phyloP scores from a whole-genome alignment of 37 sponge, comb jelly and placozoan genomes.

The Hexactinellida sp. region DNA sequence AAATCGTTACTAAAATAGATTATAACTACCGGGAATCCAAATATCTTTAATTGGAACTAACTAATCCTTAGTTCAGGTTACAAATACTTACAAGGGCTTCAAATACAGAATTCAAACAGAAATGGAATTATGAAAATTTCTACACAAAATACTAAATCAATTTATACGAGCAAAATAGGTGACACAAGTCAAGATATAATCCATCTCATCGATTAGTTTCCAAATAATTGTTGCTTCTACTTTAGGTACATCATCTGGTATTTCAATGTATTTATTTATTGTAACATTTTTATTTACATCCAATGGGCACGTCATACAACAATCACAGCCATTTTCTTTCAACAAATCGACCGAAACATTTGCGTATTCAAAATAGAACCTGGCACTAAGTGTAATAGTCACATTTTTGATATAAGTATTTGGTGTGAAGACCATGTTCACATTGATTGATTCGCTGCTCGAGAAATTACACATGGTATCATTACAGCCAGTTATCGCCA shows the following conservation, averaged over 20 bases:
- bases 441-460: not conserved
- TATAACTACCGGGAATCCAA: too few species aligned
- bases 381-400: not conserved
- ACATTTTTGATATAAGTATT: not conserved
- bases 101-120: too few species aligned
- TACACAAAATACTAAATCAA: too few species aligned
- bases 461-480: not conserved
- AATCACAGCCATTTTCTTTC: not conserved
- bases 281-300: not conserved
- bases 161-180: not conserved
- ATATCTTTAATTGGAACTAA: too few species aligned
- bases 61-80: too few species aligned
- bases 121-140: too few species aligned
- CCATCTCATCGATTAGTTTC: not conserved
- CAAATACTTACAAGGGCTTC: too few species aligned
- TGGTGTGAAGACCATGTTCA: not conserved
- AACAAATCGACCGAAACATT: not conserved
- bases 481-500: not conserved
- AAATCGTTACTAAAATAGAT: too few species aligned
- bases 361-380: not conserved
- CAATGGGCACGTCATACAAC: not conserved
- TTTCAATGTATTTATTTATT: not conserved
- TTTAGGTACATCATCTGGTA: not conserved
- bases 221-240: not conserved
- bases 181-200: not conserved